A percentile compares a stretch with the other conserved stretches of the same genome.
Conservation (phyloP, 2,113 vertebrate genomes). For the Hippocampus comes region DNA sequence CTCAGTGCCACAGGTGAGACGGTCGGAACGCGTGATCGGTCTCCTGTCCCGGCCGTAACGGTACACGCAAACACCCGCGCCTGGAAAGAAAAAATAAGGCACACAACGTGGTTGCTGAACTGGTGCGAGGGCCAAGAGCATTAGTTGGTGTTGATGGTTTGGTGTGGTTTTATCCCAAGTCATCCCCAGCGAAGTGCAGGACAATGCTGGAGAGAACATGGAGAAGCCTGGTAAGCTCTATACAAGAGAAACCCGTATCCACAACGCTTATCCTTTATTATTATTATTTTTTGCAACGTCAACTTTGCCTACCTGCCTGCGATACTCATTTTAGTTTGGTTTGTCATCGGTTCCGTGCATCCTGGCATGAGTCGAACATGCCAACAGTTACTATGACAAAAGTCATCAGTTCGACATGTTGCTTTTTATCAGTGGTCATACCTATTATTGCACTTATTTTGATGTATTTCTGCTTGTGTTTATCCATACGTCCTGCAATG, state of each 20-base stretch:
- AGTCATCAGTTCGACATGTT: background rate
- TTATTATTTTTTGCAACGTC: constrained; percentile 26
- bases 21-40: background rate
- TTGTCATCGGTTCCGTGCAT: constrained; percentile 35
- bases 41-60: background rate
- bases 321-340: constrained; percentile 22
- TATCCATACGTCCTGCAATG: background rate
- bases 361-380: constrained; percentile 40
- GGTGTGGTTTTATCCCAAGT: constrained; percentile 76
- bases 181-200: constrained; percentile 75
- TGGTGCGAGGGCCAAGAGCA: constrained; percentile 20
- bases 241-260: constrained; percentile 27
- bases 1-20: constrained; percentile 93
- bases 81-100: background rate
- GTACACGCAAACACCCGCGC: constrained; percentile 1
- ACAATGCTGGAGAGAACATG: constrained; percentile 72
- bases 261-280: constrained; percentile 11
- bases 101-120: constrained; percentile 11
- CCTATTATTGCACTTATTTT: background rate
- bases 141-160: constrained; percentile 58
- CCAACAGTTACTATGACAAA: background rate
- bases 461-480: background rate
- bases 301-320: constrained; percentile 39
- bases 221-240: constrained; percentile 75
- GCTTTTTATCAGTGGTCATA: background rate